Conservation (phyloP, 2,113 vertebrate genomes). For the Mesitornis unicolor region DNA sequence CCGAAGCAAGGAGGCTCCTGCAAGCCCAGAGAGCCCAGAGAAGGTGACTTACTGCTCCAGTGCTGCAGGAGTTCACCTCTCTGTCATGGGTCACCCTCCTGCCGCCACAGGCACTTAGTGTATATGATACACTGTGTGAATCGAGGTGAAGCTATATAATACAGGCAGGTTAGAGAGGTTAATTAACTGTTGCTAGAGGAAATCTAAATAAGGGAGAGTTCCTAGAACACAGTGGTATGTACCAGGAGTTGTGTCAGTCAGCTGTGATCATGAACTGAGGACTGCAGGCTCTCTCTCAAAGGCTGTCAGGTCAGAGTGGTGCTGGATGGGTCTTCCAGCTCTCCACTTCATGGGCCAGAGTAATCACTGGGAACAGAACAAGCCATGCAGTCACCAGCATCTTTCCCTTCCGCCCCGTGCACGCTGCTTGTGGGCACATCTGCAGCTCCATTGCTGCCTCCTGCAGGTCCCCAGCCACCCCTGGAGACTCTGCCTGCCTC, state of each 20-base stretch:
- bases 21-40: no score
- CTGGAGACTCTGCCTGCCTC: background rate
- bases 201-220: background rate
- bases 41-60: background rate
- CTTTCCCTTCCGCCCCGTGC: background rate
- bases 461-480: background rate
- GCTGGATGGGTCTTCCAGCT: background rate
- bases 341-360: background rate
- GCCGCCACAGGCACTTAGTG: background rate
- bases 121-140: no score
- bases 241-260: background rate
- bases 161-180: background rate
- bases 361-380: background rate
- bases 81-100: background rate
- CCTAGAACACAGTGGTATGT: background rate
- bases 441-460: background rate
- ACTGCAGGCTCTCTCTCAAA: accelerated
- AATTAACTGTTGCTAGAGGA: background rate
- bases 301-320: background rate
- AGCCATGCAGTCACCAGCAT: background rate
- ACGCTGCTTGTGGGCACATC: no score
- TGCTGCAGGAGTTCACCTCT: background rate
- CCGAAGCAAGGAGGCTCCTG: background rate
- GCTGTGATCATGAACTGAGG: background rate
- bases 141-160: background rate